Evolutionary conservation across 2,113 vertebrate genomes (phyloP).

Genomic region (Rhadina sibilatrix): DNA sequence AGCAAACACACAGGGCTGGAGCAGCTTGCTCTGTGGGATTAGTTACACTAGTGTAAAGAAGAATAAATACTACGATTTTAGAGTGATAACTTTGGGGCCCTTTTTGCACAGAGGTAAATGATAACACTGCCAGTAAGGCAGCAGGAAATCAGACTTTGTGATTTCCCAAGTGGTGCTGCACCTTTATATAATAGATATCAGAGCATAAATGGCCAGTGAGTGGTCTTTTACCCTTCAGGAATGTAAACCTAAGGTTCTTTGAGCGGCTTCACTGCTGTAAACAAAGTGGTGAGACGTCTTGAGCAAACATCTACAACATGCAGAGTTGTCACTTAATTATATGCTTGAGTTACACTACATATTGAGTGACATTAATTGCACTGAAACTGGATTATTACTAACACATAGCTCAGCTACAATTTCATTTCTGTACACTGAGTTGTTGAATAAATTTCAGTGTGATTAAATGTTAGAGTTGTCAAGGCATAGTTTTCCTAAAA

Average conservation of each 20-base stretch:
- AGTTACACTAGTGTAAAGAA: background rate
- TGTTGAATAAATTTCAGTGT: background rate
- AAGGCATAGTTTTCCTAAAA: background rate
- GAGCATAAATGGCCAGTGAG: background rate
- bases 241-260: background rate
- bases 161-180: background rate
- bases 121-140: background rate
- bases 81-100: background rate
- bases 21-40: background rate
- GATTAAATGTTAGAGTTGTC: background rate
- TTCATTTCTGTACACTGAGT: background rate
- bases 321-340: background rate
- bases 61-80: background rate
- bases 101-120: background rate
- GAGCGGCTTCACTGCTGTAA: background rate
- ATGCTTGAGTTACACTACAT: background rate
- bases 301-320: background rate
- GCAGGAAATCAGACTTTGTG: background rate
- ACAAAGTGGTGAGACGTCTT: background rate
- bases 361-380: constrained; percentile 17
- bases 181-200: background rate
- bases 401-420: background rate
- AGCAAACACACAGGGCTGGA: background rate
- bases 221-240: background rate
- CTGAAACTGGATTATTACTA: background rate